Evolutionary conservation across 37 sponge, comb jelly and placozoan species (phyloP), one percentile per base, ranked within the genome.

Genomic region (Agelas oroides): DNA sequence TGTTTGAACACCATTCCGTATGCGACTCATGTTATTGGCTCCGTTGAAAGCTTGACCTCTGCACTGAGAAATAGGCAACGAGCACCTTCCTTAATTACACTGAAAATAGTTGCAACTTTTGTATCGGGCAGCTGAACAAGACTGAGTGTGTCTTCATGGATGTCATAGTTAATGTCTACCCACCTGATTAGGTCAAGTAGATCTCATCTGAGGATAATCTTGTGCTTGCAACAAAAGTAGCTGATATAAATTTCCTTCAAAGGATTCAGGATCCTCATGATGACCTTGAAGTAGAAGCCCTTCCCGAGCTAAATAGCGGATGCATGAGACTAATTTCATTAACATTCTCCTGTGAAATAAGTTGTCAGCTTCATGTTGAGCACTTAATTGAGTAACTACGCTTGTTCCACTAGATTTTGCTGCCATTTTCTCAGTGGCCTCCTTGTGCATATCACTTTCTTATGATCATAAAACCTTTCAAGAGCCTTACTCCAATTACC

Each of bases 1-100:
- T 12, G 80, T 68, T n/a, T 79, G 87, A 2, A 87, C 81, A 32
- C 87, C 87, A 65, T 87, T 87, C 30, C 66, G 73, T 31, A 74
- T 54, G 1, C 85, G 82, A 88, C 88, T 81, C 88, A 88, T 88
- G 67, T 81, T 88, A 13, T 79, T 33, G 5, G 87, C 88, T 60
- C 87, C 87, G 68, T 86, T 72, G 31, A 59, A 86, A 17, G 87
- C 87, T 53, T 78, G 79, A 30, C 90, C 90, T 39, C 63, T 12
- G 57, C 89, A 88, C 27, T 59, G 70, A 8, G 14, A 38, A n/a
- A 89, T 70, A 3, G 88, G 75, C 39, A 87, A 60, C 5, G 88
- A 80, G 35, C 88, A 87, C 18, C 81, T 73, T 39, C 86, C 34
- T 68, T 85, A 1, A 85, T 54, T 12, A 68, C 38, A 77, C 5